Evolutionary conservation across 1,140 invertebrate species (phyloP), one percentile per base, ranked within the genome.

Genomic region (Lanistes nyassanus): DNA sequence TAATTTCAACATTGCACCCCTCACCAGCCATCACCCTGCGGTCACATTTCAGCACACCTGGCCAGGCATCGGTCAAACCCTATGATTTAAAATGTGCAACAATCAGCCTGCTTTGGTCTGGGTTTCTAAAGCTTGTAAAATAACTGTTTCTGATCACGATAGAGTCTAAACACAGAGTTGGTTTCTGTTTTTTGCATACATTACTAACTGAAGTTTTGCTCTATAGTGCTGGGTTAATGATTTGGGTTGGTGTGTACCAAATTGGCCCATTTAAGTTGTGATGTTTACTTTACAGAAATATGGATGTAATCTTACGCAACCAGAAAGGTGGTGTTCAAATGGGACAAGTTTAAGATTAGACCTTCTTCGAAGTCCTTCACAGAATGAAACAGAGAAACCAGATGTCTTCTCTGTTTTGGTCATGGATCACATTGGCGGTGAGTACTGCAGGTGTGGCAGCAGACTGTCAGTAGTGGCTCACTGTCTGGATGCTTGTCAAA

Each of bases 381-480:
- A 29, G 31, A n/a, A 26, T 11, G 6, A 4, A 37, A 67, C 65
- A n/a, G 65, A 67, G 37, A 26, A 36, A n/a, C 6, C 23, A 5
- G 36, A 29, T 1, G 9, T 72, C 21, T 72, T 72, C 70, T 34
- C 53, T 13, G 70, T 37, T 34, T 56, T 72, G 13, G 37, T 72
- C 21, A 26, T 72, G 55, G 70, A 72, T 37, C 70, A 72, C n/a
- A n/a, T 42, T 3, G 70, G 70, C 37, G 70, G 70, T 72, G 51
- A n/a, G 68, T 70, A 36, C 36, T 31, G 5, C 5, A n/a, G n/a
- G n/a, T n/a, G n/a, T n/a, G n/a, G n/a, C n/a, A n/a, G n/a, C n/a
- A n/a, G n/a, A n/a, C n/a, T n/a, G n/a, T n/a, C n/a, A n/a, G n/a
- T n/a, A n/a, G n/a, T n/a, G n/a, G n/a, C n/a, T n/a, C n/a, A n/a